A percentile compares a stretch with the other conserved stretches of the same genome.
phyloP scores from a whole-genome alignment of 2,888 invertebrate species.

The Drosophila ustulata region DNA sequence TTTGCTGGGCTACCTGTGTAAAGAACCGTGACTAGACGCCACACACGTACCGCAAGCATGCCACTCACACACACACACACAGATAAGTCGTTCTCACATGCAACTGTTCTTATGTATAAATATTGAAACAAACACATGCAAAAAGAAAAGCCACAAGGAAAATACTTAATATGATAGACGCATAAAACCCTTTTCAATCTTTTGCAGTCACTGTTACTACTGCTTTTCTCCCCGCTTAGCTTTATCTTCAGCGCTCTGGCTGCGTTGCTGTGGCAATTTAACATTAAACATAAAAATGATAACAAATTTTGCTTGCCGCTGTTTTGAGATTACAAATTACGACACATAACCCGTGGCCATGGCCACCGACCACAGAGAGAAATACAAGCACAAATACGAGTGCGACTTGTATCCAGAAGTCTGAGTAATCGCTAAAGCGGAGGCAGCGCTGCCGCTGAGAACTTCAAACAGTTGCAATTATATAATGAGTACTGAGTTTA shows the following conservation, averaged over 20 bases:
- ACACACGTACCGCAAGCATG: constrained; percentile 14
- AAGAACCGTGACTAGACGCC: constrained; percentile 62
- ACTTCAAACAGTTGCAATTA: constrained; percentile 77
- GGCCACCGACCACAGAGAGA: constrained; percentile 36
- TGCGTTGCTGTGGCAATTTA: constrained; percentile 67
- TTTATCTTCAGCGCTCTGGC: constrained; percentile 1
- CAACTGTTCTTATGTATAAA: constrained; percentile 4
- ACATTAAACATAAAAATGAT: constrained; percentile 71
- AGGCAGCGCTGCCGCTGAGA: constrained; percentile 27
- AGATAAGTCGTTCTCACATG: constrained; percentile 9
- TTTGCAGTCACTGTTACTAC: constrained; percentile 36
- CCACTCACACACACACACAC: constrained; percentile 15
- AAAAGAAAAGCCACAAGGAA: constrained; percentile 31
- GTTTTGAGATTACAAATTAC: constrained; percentile 71
- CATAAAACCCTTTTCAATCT: constrained; percentile 58
- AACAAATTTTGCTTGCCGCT: constrained; percentile 67
- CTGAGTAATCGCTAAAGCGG: constrained; percentile 5
- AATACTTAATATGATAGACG: constrained; percentile 67
- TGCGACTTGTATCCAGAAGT: constrained; percentile 28
- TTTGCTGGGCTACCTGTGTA: constrained; percentile 65
- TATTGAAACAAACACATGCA: constrained; percentile 17
- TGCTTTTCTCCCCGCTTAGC: constrained; percentile 15
- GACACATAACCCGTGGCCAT: constrained; percentile 67
- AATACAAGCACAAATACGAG: constrained; percentile 1
- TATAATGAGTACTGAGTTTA: constrained; percentile 62